Evolutionary conservation across 30 jellyfish, hydroid and myxozoan genomes (phyloP).

Genomic region (Calvadosia cruxmelitensis): DNA sequence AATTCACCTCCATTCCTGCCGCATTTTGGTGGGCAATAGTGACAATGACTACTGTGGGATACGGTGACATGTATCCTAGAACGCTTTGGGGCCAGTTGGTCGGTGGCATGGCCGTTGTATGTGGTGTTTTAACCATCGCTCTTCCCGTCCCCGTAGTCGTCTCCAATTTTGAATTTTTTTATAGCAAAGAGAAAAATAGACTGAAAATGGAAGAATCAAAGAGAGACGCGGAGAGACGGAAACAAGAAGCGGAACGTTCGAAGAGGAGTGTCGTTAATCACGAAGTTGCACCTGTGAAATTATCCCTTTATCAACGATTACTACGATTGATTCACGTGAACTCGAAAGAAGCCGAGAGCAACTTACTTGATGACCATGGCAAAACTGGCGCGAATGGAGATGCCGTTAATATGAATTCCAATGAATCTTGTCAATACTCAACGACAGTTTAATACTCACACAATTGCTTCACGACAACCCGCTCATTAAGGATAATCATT

Average conservation of each 20-base stretch:
- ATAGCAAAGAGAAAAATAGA: conserved; percentile 71
- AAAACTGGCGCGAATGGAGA: conserved; percentile 1
- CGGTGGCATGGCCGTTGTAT: conserved; percentile 87
- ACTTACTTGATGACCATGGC: neutral
- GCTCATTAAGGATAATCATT: too few species aligned
- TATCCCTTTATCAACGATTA: neutral
- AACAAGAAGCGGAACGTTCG: conserved; percentile 13
- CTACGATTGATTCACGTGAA: neutral
- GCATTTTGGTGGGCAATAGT: conserved; percentile 98
- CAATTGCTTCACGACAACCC: too few species aligned
- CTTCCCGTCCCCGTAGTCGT: conserved; percentile 97
- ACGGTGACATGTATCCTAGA: conserved; percentile 91
- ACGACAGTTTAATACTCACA: neutral
- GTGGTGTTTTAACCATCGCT: conserved; percentile 86
- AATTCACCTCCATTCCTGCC: conserved; percentile 82
- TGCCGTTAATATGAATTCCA: neutral
- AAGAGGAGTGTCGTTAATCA: neutral
- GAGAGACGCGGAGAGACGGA: conserved; percentile 36
- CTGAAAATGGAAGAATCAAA: conserved; percentile 68
- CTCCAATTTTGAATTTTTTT: conserved; percentile 79
- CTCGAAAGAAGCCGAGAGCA: neutral
- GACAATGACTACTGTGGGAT: conserved; percentile 95
- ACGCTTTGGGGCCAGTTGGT: conserved; percentile 82
- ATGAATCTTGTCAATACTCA: neutral
- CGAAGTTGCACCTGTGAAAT: neutral